These are phyloP conservation scores for Labeo rohita DNA, from an alignment of 2,113 vertebrate genomes.

Conservation along the genomic window DNA sequence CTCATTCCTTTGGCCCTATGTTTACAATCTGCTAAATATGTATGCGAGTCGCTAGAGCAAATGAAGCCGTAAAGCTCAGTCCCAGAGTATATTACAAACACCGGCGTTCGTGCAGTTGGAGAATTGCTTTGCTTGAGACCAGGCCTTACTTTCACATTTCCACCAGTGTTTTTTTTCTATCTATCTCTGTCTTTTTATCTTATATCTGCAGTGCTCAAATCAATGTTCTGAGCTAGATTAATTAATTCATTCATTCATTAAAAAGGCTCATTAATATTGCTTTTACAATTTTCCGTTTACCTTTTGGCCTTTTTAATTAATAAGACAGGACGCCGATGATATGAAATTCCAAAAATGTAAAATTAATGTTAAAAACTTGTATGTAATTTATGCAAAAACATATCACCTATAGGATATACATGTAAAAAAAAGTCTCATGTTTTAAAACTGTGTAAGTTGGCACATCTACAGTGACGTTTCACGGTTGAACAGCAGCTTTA, in stretches of 20 bases:
- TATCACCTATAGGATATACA: too few relatives aligned
- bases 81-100: conserved; percentile 36
- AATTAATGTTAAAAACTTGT: too few relatives aligned
- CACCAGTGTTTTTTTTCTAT: neutral
- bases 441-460: neutral
- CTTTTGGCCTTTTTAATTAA: neutral
- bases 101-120: conserved; percentile 21
- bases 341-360: too few relatives aligned
- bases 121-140: conserved; percentile 33
- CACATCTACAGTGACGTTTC: neutral
- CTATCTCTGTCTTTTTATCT: neutral
- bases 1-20: conserved; percentile 36
- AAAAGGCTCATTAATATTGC: neutral
- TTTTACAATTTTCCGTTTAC: neutral
- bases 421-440: neutral
- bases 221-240: neutral
- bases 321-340: too few relatives aligned
- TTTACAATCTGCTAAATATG: conserved; percentile 57
- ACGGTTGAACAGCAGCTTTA: neutral
- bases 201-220: neutral
- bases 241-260: neutral
- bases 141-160: neutral
- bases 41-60: conserved; percentile 45
- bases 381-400: too few relatives aligned
- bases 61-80: conserved; percentile 55